Conservation (phyloP, 2,113 vertebrate genomes). For the Poeciliopsis retropinna region DNA sequence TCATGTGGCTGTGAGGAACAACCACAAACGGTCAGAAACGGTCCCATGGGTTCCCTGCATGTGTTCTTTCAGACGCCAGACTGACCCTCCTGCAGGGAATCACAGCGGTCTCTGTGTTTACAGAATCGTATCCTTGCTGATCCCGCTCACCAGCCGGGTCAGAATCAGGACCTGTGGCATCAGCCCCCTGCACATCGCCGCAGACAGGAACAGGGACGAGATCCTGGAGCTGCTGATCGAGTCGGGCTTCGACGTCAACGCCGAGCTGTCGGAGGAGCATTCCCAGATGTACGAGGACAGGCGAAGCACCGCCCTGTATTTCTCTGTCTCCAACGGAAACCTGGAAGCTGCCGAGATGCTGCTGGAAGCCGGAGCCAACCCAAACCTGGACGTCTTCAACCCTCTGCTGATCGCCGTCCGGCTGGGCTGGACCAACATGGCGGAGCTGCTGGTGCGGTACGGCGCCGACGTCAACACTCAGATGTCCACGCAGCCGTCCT, state of each 20-base stretch:
- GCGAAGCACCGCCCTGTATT: constrained; percentile 86
- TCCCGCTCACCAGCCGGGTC: constrained; percentile 85
- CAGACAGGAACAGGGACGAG: constrained; percentile 83
- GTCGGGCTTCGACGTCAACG: constrained; percentile 84
- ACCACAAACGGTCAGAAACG: constrained; percentile 72
- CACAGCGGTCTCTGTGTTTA: background rate
- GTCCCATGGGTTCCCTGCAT: background rate
- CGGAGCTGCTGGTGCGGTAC: constrained; percentile 84
- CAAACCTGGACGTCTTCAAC: constrained; percentile 87
- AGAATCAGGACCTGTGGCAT: constrained; percentile 84
- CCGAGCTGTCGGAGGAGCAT: constrained; percentile 79
- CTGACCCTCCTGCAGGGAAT: background rate
- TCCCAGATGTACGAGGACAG: constrained; percentile 85
- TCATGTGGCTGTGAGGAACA: constrained; percentile 85
- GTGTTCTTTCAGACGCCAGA: background rate
- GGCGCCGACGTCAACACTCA: constrained; percentile 86
- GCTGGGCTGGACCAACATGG: constrained; percentile 82
- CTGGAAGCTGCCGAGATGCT: constrained; percentile 82
- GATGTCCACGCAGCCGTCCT: constrained; percentile 83
- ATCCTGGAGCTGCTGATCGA: constrained; percentile 84
- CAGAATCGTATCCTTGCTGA: constrained; percentile 87
- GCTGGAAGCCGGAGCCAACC: constrained; percentile 86
- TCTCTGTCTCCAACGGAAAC: constrained; percentile 87
- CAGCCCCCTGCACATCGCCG: constrained; percentile 89
- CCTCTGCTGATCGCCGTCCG: constrained; percentile 88